These are phyloP conservation scores for Syngnathus scovelli DNA, from an alignment of 2,113 vertebrate species.

Conservation along the genomic window DNA sequence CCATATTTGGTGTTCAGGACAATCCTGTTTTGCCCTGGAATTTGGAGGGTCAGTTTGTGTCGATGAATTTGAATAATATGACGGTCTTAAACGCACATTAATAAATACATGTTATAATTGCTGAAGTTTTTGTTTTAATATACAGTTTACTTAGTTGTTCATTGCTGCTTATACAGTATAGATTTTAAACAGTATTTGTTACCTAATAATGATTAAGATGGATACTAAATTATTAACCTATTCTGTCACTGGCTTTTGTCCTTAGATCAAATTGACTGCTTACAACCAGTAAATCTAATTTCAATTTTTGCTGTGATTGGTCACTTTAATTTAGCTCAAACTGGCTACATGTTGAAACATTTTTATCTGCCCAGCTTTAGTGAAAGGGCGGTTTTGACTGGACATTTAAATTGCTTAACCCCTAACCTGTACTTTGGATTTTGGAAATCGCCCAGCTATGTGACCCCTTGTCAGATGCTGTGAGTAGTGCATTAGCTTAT, in stretches of 20 bases:
- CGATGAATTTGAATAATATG: constrained; percentile 15
- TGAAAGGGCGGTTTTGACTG: background rate
- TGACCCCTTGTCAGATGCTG: background rate
- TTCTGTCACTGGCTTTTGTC: background rate
- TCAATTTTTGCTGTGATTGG: constrained; percentile 10
- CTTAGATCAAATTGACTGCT: background rate
- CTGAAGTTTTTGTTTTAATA: background rate
- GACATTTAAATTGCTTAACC: no score
- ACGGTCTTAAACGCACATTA: constrained; percentile 27
- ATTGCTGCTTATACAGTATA: background rate
- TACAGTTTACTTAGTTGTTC: background rate
- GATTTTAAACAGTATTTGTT: background rate
- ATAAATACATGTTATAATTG: background rate
- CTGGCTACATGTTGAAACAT: constrained; percentile 1
- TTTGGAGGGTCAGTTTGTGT: constrained; percentile 13
- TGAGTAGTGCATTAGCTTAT: constrained; percentile 14
- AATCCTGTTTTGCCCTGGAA: constrained; percentile 49
- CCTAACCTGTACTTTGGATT: no score
- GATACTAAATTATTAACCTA: background rate
- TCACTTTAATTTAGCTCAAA: background rate
- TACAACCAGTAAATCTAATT: background rate
- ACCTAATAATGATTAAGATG: background rate
- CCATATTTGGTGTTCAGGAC: constrained; percentile 39
- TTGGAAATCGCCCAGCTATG: background rate
- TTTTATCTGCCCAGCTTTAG: background rate